phyloP scores from a whole-genome alignment of 2,797 vertebrate genomes.

The Brachymystax lenok region DNA sequence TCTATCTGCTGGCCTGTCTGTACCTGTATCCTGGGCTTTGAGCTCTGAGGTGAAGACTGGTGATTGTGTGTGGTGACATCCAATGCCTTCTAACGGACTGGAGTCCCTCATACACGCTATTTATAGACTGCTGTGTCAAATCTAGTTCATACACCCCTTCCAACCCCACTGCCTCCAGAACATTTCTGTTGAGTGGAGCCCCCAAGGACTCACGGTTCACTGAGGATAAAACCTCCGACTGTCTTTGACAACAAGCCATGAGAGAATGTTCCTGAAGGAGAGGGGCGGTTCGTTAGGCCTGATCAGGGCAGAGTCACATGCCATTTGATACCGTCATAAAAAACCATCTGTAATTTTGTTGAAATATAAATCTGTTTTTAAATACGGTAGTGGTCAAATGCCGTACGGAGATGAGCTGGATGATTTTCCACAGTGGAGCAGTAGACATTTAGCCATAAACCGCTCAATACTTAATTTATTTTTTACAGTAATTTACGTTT shows the following conservation, averaged over 20 bases:
- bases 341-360: conserved; percentile 20
- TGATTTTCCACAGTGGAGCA: neutral
- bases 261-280: conserved; percentile 1
- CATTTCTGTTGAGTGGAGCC: conserved; percentile 1
- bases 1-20: conserved; percentile 12
- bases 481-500: conserved; percentile 4
- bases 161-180: conserved; percentile 8
- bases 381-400: neutral
- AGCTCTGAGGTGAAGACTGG: neutral
- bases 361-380: neutral
- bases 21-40: neutral
- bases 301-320: neutral
- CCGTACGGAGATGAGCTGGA: conserved; percentile 5
- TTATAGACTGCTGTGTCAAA: conserved; percentile 7
- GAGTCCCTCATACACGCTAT: neutral
- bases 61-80: neutral
- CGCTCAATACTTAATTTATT: conserved; percentile 14
- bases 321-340: conserved; percentile 3
- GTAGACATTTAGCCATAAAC: conserved; percentile 15
- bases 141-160: neutral
- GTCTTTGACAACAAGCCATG: neutral
- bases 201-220: neutral
- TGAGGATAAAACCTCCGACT: neutral
- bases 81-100: conserved; percentile 9
- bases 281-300: neutral